A percentile compares a stretch with the other conserved stretches of the same genome.
phyloP scores from a whole-genome alignment of 2,113 vertebrate genomes.

The Glaucomys volans region DNA sequence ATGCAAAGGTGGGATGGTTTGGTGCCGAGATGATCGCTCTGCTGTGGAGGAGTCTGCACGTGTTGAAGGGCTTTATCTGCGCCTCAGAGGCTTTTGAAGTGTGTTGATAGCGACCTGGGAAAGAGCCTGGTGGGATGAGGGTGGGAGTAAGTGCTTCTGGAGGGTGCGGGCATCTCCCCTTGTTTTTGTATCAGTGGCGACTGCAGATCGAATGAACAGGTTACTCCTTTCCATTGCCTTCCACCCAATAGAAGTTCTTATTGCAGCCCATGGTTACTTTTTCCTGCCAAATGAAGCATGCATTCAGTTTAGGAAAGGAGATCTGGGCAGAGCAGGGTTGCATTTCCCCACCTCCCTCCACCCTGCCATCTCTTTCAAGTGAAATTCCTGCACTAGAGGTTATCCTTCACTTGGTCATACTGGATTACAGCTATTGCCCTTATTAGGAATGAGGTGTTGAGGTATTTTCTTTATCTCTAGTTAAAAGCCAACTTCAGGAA shows the following conservation, averaged over 20 bases:
- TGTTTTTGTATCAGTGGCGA: slow-evolving; percentile 58
- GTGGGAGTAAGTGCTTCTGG: slow-evolving; percentile 23
- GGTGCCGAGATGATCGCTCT: slow-evolving; percentile 12
- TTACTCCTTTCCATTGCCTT: slow-evolving; percentile 55
- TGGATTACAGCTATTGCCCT: background rate
- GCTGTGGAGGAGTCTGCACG: slow-evolving; percentile 70
- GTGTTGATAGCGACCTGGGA: background rate
- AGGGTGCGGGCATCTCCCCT: background rate
- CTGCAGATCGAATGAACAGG: background rate
- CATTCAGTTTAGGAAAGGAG: background rate
- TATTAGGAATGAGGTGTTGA: background rate
- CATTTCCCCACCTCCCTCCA: background rate
- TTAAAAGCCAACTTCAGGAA: background rate
- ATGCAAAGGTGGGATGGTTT: slow-evolving; percentile 57
- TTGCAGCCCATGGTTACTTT: background rate
- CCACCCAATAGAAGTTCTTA: background rate
- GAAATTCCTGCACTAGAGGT: background rate
- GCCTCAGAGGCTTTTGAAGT: slow-evolving; percentile 9
- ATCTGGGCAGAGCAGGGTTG: background rate
- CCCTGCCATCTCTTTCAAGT: accelerated
- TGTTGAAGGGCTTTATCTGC: slow-evolving; percentile 27
- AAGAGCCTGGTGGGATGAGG: slow-evolving; percentile 1
- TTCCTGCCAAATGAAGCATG: slow-evolving; percentile 30
- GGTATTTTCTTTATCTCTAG: background rate
- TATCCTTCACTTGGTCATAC: background rate